A percentile compares a stretch with the other conserved stretches of the same genome.
phyloP scores from a whole-genome alignment of 2,113 vertebrate species.

The Charina bottae region DNA sequence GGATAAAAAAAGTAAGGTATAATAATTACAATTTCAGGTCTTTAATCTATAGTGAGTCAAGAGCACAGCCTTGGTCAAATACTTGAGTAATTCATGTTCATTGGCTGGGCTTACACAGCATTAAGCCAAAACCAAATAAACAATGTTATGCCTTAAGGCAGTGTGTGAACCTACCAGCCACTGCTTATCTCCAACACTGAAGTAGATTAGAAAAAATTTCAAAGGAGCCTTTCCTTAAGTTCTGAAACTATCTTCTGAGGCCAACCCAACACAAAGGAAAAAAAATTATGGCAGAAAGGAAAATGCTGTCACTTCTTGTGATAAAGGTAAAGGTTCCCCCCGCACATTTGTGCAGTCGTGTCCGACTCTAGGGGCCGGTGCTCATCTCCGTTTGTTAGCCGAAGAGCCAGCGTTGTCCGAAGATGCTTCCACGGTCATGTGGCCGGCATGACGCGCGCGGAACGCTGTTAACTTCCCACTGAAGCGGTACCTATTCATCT shows the following conservation, averaged over 20 bases:
- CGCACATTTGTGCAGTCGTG: too few relatives aligned
- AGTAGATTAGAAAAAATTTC: not conserved
- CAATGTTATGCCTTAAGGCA: not conserved
- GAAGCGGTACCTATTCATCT: too few relatives aligned
- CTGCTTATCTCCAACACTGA: not conserved
- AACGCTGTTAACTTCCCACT: too few relatives aligned
- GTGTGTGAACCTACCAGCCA: not conserved
- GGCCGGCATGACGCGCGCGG: too few relatives aligned
- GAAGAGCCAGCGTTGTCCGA: too few relatives aligned
- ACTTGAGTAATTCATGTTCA: not conserved
- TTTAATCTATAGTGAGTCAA: conserved; percentile 11
- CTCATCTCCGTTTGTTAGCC: too few relatives aligned
- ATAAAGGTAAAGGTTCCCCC: too few relatives aligned
- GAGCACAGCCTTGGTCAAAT: conserved; percentile 6
- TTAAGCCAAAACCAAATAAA: not conserved
- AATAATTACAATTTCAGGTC: conserved; percentile 2
- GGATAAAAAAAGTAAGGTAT: not conserved
- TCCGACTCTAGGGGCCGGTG: too few relatives aligned
- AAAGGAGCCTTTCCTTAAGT: not conserved
- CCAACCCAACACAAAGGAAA: not conserved
- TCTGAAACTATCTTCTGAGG: not conserved
- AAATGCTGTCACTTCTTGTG: not conserved
- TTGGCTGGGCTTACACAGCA: not conserved
- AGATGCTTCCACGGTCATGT: too few relatives aligned
- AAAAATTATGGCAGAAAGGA: not conserved